Conservation (phyloP, 2,888 invertebrate species). For the Cyclophora punctaria region DNA sequence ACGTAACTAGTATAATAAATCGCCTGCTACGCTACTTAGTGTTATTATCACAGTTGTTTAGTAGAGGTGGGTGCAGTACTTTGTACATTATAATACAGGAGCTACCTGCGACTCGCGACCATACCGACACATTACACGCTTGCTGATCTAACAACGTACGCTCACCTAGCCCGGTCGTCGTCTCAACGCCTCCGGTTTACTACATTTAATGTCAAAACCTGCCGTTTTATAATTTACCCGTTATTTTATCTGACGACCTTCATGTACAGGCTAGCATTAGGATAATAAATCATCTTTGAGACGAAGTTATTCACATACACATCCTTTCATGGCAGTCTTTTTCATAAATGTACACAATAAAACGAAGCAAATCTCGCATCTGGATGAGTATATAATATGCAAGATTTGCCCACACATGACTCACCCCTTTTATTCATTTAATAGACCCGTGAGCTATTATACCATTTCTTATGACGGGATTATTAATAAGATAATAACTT, state of each 20-base stretch:
- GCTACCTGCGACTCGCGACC: slow-evolving; percentile 61
- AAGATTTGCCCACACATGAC: slow-evolving; percentile 62
- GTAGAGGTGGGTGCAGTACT: slow-evolving; percentile 76
- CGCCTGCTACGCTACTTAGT: slow-evolving; percentile 76
- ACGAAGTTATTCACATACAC: slow-evolving; percentile 62
- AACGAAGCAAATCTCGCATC: slow-evolving; percentile 62
- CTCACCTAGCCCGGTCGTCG: neutral
- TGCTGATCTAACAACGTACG: slow-evolving; percentile 28
- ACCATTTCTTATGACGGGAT: slow-evolving; percentile 48
- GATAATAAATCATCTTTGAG: slow-evolving; percentile 63
- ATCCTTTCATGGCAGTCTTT: slow-evolving; percentile 68
- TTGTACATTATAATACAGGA: slow-evolving; percentile 73
- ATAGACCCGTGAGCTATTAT: slow-evolving; percentile 49
- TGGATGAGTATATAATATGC: slow-evolving; percentile 37
- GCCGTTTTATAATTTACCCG: slow-evolving; percentile 36
- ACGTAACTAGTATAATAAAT: slow-evolving; percentile 74
- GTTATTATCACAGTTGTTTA: slow-evolving; percentile 77
- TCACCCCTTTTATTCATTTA: slow-evolving; percentile 53
- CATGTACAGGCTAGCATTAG: slow-evolving; percentile 46
- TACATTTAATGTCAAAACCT: slow-evolving; percentile 25
- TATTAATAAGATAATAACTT: slow-evolving; percentile 68
- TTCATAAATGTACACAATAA: slow-evolving; percentile 71
- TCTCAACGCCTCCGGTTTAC: slow-evolving; percentile 28
- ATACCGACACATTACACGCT: slow-evolving; percentile 51
- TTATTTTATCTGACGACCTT: slow-evolving; percentile 32